Conservation (phyloP, 2,113 vertebrate species). For the Nothocercus julius region DNA sequence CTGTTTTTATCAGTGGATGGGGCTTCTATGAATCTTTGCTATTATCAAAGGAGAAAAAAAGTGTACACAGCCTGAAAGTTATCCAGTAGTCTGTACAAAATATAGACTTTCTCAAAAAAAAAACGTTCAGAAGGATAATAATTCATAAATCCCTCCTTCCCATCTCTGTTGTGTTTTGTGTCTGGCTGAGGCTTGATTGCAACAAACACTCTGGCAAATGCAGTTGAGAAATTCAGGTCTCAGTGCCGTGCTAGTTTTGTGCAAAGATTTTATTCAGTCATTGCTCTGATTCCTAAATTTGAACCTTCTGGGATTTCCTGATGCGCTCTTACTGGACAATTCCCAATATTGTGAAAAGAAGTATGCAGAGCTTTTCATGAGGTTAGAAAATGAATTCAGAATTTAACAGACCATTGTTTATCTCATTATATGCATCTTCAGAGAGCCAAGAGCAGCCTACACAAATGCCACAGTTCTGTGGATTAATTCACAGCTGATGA, state of each 20-base stretch:
- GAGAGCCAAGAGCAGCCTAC: slow-evolving; percentile 33
- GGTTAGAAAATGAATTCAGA: slow-evolving; percentile 35
- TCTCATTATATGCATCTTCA: slow-evolving; percentile 15
- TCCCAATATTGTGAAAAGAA: neutral
- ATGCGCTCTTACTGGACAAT: neutral
- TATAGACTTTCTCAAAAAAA: neutral
- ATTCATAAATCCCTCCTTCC: neutral
- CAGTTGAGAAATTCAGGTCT: neutral
- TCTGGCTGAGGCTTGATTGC: neutral
- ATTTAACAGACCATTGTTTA: slow-evolving; percentile 46
- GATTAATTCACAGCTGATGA: neutral
- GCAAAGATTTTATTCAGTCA: neutral
- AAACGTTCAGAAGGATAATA: neutral
- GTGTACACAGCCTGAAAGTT: neutral
- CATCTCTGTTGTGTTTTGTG: neutral
- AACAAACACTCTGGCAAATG: neutral
- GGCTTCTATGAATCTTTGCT: neutral
- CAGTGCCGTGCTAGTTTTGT: neutral
- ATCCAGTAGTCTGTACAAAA: neutral
- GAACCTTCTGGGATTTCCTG: neutral
- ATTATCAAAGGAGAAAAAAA: neutral
- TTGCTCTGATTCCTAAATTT: neutral
- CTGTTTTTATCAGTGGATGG: neutral
- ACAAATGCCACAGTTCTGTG: neutral
- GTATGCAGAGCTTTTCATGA: neutral